Conservation (phyloP, 1,140 invertebrate species). For the Drosophila aff. region DNA sequence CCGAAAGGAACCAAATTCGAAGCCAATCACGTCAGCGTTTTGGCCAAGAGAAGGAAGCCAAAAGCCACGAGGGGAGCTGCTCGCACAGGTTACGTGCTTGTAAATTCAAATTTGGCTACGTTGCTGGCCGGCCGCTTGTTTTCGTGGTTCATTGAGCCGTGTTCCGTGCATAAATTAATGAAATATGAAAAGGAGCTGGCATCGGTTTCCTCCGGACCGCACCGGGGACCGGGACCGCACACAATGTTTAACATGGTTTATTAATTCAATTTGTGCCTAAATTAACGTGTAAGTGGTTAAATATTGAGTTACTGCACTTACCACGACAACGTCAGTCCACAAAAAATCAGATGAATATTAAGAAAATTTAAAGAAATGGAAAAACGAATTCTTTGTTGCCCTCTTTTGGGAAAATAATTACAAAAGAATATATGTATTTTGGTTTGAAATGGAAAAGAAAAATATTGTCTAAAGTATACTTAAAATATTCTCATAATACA, state of each 20-base stretch:
- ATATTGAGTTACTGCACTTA: slow-evolving; percentile 79
- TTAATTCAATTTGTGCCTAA: slow-evolving; percentile 85
- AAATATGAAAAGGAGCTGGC: slow-evolving; percentile 77
- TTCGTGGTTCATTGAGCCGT: slow-evolving; percentile 76
- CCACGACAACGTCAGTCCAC: slow-evolving; percentile 24
- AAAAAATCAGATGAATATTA: slow-evolving; percentile 13
- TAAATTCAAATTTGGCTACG: slow-evolving; percentile 78
- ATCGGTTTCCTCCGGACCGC: slow-evolving; percentile 62
- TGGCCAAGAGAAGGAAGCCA: slow-evolving; percentile 12
- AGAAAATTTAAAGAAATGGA: slow-evolving; percentile 3
- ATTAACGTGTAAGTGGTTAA: slow-evolving; percentile 84
- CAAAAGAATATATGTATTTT: too few relatives aligned
- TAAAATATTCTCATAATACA: too few relatives aligned
- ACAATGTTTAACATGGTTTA: slow-evolving; percentile 84
- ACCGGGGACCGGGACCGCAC: slow-evolving; percentile 84
- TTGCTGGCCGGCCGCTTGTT: slow-evolving; percentile 48
- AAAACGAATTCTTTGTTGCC: background rate
- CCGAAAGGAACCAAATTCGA: slow-evolving; percentile 69
- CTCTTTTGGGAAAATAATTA: background rate
- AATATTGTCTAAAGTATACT: too few relatives aligned
- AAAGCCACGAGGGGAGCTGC: slow-evolving; percentile 1
- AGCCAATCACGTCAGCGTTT: slow-evolving; percentile 66
- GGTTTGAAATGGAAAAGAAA: too few relatives aligned
- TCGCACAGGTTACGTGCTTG: slow-evolving; percentile 75
- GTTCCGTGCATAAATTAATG: slow-evolving; percentile 83